Conservation (phyloP, 2,113 vertebrate genomes). For the Protobothrops flavoviridis region DNA sequence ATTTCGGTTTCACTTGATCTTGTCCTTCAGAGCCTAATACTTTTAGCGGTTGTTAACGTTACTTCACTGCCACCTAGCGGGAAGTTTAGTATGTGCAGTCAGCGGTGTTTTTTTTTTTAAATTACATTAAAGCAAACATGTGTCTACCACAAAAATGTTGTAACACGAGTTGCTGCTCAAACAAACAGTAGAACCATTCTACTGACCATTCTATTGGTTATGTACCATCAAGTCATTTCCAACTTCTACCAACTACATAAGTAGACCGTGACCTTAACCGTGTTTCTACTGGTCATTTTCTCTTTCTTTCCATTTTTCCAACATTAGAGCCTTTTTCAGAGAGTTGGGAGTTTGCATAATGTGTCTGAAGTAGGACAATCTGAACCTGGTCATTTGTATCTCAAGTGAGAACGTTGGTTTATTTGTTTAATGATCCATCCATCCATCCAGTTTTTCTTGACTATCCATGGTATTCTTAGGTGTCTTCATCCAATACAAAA, state of each 20-base stretch:
- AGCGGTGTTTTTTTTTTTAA: neutral
- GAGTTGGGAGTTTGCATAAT: neutral
- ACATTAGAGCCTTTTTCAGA: neutral
- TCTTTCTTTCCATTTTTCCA: neutral
- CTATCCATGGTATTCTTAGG: neutral
- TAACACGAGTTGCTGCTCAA: neutral
- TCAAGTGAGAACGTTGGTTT: neutral
- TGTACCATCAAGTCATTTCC: neutral
- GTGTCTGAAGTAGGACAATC: neutral
- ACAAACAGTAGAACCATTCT: neutral
- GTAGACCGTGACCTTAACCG: neutral
- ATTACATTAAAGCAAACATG: neutral
- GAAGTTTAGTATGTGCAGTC: neutral
- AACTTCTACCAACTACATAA: neutral
- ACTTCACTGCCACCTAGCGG: constrained; percentile 52
- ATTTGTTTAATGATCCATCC: neutral
- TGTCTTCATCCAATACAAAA: neutral
- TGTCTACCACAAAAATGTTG: neutral
- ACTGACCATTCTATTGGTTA: neutral
- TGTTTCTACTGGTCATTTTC: neutral
- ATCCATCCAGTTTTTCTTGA: neutral
- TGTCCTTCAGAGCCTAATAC: neutral
- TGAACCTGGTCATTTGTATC: neutral
- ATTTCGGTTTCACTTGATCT: neutral
- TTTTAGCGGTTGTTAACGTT: neutral